Conservation (phyloP, 2,113 vertebrate species). For the Melanerpes formicivorus region DNA sequence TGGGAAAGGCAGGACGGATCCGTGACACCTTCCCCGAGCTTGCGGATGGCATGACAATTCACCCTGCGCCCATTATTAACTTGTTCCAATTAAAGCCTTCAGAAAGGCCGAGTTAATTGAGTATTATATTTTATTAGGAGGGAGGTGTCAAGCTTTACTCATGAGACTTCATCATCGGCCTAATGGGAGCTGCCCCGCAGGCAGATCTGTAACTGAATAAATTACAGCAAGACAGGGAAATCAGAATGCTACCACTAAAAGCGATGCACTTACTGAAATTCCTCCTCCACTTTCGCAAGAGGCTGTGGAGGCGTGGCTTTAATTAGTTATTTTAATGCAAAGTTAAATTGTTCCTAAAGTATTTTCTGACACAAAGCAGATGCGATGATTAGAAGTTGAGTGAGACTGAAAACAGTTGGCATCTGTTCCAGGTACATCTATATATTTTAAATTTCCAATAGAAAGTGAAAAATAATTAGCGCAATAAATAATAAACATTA, state of each 20-base stretch:
- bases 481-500: constrained; percentile 65
- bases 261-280: constrained; percentile 53
- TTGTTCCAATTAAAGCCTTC: constrained; percentile 68
- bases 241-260: constrained; percentile 52
- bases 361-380: constrained; percentile 73
- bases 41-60: constrained; percentile 48
- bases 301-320: constrained; percentile 57
- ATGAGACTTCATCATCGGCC: constrained; percentile 68
- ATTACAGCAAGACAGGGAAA: constrained; percentile 56
- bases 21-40: constrained; percentile 35
- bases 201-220: constrained; percentile 45
- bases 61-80: constrained; percentile 68
- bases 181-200: constrained; percentile 54
- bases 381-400: constrained; percentile 63
- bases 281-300: constrained; percentile 59
- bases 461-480: constrained; percentile 64
- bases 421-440: constrained; percentile 53
- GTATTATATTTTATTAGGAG: constrained; percentile 71
- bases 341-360: constrained; percentile 64
- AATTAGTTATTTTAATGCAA: constrained; percentile 70
- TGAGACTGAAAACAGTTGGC: constrained; percentile 60
- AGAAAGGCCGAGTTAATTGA: constrained; percentile 69
- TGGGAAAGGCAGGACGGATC: constrained; percentile 39
- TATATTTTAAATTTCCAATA: constrained; percentile 62
- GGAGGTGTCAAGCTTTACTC: constrained; percentile 70